Evolutionary conservation across 2,888 invertebrate genomes (phyloP), one percentile per base, ranked within the genome.

Genomic region (Caenorhabditis sp.): DNA sequence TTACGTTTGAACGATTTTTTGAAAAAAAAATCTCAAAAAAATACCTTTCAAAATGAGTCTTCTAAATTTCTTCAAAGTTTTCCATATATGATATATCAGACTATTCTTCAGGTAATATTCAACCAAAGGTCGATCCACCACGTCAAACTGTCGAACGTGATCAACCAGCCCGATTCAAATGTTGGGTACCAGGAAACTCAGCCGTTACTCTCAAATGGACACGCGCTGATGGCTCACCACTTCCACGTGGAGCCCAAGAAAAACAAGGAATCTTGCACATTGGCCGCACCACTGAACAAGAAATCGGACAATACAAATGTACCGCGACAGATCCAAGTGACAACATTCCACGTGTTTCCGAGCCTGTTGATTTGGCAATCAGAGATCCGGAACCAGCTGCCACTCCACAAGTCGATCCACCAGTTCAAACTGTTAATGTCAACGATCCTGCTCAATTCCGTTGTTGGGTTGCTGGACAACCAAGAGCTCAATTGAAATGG

Each of bases 241-340:
- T 82, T 36, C 82, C 80, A 49, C 53, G 31, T 50, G 79, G 82
- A 59, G 81, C 71, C 8, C 77, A 79, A 64, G 73, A 81, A 54
- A 77, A 80, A 50, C 75, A 79, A 57, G 82, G 82, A 65, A 80
- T 81, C 50, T 76, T 82, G 20, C 76, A 78, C 60, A 72, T 81
- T 52, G 71, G 77, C 43, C 52, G 76, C 17, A 68, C 80, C 27
- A 62, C 62, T 21, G 73, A 69, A 1, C 65, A 72, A 54, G 76
- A 80, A 62, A 65, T 63, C 63, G 97, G 96, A 0, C 89, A 92
- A n/a, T 97, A 97, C 88, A 90, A 93, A 1, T 97, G 97, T 88
- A 92, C 92, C 1, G 92, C 92, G 0, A 90, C 88, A 0, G 87
- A 88, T 52, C 89, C 89, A 20, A 83, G 87, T 23, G 87, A 88